Evolutionary conservation across 1,140 invertebrate genomes (phyloP).

Genomic region (Halictus rubicundus): DNA sequence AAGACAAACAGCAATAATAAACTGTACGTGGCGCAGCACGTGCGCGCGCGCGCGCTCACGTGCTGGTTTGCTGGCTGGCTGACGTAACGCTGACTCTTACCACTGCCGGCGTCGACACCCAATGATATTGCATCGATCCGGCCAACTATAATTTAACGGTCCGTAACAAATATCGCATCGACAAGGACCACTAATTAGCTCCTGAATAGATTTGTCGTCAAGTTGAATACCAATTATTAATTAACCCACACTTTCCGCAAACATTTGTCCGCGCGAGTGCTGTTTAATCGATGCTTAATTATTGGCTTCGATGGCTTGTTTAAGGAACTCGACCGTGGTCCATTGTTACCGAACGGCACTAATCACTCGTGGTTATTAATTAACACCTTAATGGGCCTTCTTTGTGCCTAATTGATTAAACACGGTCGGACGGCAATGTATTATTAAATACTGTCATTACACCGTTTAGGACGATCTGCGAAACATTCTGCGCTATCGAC

Average conservation of each 20-base stretch:
- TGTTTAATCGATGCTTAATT: slow-evolving; percentile 17
- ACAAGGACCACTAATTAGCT: background rate
- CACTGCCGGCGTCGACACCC: background rate
- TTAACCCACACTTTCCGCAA: background rate
- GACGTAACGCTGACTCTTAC: background rate
- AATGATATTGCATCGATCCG: background rate
- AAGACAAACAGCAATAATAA: slow-evolving; percentile 34
- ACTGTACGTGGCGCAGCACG: background rate
- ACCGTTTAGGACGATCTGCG: too few relatives aligned
- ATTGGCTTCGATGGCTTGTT: background rate
- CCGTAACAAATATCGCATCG: background rate
- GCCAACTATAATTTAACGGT: background rate
- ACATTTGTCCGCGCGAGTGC: background rate
- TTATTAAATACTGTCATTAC: too few relatives aligned
- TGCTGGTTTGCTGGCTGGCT: background rate
- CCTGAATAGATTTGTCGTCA: background rate
- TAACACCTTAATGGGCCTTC: too few relatives aligned
- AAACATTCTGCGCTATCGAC: too few relatives aligned
- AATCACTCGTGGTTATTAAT: too few relatives aligned
- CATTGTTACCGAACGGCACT: too few relatives aligned
- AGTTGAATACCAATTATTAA: background rate
- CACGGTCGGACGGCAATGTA: too few relatives aligned
- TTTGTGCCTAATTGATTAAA: too few relatives aligned
- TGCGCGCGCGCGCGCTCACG: too few relatives aligned
- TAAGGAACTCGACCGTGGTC: background rate